Evolutionary conservation across 2,797 vertebrate genomes (phyloP), one percentile per base, ranked within the genome.

Genomic region (Chiloscyllium punctatum): DNA sequence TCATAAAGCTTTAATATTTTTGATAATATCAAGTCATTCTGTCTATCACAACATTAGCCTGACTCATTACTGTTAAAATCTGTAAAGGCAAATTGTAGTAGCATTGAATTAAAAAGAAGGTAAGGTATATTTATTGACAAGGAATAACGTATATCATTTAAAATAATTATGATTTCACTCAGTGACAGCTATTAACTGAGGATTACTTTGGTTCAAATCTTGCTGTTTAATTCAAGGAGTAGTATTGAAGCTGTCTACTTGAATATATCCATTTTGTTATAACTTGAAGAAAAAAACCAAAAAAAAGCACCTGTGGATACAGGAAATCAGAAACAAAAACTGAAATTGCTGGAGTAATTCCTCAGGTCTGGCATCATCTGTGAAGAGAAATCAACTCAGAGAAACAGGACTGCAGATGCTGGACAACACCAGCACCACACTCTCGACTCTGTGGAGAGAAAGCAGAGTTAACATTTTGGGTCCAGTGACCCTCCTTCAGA

Each of bases 21-120:
- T 96, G 95, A 97, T 96, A 42, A 42, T 97, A 97, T 97, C 98
- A 97, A 98, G 98, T 98, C 98, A 97, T 97, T 98, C 27, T 77
- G 72, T 77, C 97, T 96, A 98, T 98, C 98, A 98, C 98, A 98
- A 98, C 97, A 98, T 98, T 98, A 82, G n/a, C 79, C 79, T 82
- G 79, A 82, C n/a, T 84, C 79, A 84, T 42, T 84, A 84, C 37
- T 30, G 9, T 27, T 90, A 30, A 57, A 33, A 27, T 57, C 25
- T 18, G 53, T 33, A 33, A 33, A 57, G 11, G 11, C 57, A 57
- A 30, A 62, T 57, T 7, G 16, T 11, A 15, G 53, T 25, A 57
- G 37, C 87, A 90, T 90, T 90, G 62, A 53, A 33, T 90, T 90
- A 1, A 53, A 90, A 33, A 57, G 2, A 90, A 62, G 62, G 33